Base-by-base conservation (phyloP, 2,888 invertebrate species). In the Cantharis lateralis region DNA sequence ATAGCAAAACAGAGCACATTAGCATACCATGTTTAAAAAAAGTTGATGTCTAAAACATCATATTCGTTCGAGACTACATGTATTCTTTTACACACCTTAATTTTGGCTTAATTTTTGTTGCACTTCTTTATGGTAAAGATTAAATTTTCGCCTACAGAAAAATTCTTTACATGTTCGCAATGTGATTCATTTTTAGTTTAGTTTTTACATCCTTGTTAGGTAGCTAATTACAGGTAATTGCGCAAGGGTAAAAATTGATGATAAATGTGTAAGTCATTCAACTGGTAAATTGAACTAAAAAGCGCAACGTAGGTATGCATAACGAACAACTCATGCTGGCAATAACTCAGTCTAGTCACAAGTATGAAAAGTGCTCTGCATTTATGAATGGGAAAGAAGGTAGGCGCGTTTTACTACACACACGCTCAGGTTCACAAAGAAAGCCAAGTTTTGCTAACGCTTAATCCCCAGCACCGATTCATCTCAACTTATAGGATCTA, bases 311-410 rank as follows among this genome's bases (percentile, higher is more conserved):
- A 48, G n/a, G 48, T n/a, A 48, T 10, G 62, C 68, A 74, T 69
- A 61, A 72, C 68, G 68, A 68, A 72, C 68, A 72, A 15, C 26
- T 76, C 73, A 72, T 71, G 11, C 48, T 15, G 70, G 68, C 71
- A 68, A 68, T 72, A 71, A 74, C 77, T 28, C 26, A 82, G 81
- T 79, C 71, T 78, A 81, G 69, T 71, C 75, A 81, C 80, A 78
- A 79, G 81, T 81, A 81, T 81, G 79, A 80, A 79, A 81, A 81
- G 80, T 80, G 76, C 78, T 74, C 70, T 72, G 75, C 77, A 74
- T 79, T 82, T 81, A 82, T 82, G 82, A 82, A 82, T 82, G 82
- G 79, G 76, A 79, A 76, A 71, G 78, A 69, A 71, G 77, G 82
- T 81, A 80, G 82, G 82, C 81, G 81, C 78, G 69, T 73, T 72